Evolutionary conservation across 2,888 invertebrate genomes (phyloP).

Genomic region (Timema podura): DNA sequence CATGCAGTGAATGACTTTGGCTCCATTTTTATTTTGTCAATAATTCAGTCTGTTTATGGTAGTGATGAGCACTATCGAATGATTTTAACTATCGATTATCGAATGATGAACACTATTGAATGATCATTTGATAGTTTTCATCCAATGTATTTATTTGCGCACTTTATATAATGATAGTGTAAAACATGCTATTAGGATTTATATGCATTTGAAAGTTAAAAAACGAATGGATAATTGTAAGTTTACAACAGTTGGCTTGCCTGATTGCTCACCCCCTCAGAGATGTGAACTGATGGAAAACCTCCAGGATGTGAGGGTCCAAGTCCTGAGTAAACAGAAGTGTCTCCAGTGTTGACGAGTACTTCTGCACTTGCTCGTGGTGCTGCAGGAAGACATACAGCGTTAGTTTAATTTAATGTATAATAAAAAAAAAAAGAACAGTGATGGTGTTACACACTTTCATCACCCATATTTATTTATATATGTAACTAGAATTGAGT

Average conservation of each 20-base stretch:
- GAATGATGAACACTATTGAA: too few relatives aligned
- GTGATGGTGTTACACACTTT: neutral
- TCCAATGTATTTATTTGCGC: too few relatives aligned
- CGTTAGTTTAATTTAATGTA: neutral
- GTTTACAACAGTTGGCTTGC: neutral
- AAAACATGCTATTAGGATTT: slow-evolving; percentile 18
- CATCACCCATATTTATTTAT: slow-evolving; percentile 6
- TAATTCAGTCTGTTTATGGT: slow-evolving; percentile 4
- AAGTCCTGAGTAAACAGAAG: slow-evolving; percentile 94
- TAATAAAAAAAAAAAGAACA: neutral
- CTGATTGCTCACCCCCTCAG: slow-evolving; percentile 60
- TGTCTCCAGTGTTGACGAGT: slow-evolving; percentile 91
- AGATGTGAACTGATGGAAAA: slow-evolving; percentile 96
- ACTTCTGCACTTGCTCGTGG: slow-evolving; percentile 95
- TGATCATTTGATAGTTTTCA: too few relatives aligned
- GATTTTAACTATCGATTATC: too few relatives aligned
- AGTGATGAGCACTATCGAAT: too few relatives aligned
- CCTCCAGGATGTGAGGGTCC: slow-evolving; percentile 92
- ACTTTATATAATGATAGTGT: too few relatives aligned
- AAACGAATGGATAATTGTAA: neutral
- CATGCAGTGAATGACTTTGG: too few relatives aligned
- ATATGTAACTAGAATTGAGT: neutral
- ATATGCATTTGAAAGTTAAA: slow-evolving; percentile 24
- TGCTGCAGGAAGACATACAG: slow-evolving; percentile 64
- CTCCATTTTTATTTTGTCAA: neutral